These are phyloP conservation scores for Chrysolina americana DNA, from an alignment of 2,888 invertebrate genomes.

Conservation along the genomic window DNA sequence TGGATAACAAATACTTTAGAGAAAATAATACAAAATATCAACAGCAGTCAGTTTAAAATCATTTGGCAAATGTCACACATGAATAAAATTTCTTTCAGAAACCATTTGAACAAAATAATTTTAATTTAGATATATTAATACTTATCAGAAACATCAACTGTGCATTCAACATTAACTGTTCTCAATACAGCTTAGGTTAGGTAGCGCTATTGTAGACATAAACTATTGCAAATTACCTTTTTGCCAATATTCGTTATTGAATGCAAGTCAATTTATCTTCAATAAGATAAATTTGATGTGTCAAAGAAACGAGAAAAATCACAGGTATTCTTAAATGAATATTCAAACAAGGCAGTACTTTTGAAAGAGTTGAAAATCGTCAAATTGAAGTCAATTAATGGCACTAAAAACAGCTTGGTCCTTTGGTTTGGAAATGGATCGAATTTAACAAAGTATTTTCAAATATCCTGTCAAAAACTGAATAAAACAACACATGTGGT, in stretches of 20 bases:
- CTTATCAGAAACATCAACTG: background rate
- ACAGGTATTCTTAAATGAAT: slow-evolving; percentile 48
- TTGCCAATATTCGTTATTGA: too few relatives aligned
- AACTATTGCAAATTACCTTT: background rate
- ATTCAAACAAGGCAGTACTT: slow-evolving; percentile 27
- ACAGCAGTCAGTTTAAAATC: slow-evolving; percentile 8
- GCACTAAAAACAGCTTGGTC: background rate
- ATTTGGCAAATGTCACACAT: slow-evolving; percentile 20
- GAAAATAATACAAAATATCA: slow-evolving; percentile 21
- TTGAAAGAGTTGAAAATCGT: background rate
- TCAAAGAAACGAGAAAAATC: slow-evolving; percentile 43
- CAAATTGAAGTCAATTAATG: background rate
- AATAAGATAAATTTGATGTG: background rate
- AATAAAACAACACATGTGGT: too few relatives aligned
- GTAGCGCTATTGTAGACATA: background rate
- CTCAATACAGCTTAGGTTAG: background rate
- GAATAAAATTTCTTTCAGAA: slow-evolving; percentile 13
- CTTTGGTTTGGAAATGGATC: too few relatives aligned
- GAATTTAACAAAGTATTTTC: too few relatives aligned
- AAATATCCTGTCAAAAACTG: too few relatives aligned
- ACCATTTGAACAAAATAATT: background rate
- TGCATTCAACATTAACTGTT: background rate
- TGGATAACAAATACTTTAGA: background rate
- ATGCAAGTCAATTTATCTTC: background rate
- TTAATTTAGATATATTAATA: background rate